Percentiles rank a stretch among this genome's conserved stretches.
These are phyloP conservation scores for Mechanitis mazaeus DNA, from an alignment of 2,888 invertebrate genomes.

Conservation along the genomic window DNA sequence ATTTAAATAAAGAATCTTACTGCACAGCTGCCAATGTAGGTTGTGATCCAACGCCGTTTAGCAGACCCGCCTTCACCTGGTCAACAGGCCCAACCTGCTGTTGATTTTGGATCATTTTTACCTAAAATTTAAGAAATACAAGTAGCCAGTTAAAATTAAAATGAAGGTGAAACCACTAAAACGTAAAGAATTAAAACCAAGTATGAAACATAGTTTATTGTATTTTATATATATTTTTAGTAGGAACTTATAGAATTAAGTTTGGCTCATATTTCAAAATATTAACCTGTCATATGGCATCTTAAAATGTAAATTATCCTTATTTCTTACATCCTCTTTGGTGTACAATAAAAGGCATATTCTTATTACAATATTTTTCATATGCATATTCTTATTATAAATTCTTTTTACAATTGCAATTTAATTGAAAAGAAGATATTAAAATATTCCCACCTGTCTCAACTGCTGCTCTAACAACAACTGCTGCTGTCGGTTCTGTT, in stretches of 20 bases:
- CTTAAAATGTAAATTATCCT: too few relatives aligned
- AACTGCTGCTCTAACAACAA: conserved; percentile 65
- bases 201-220: too few relatives aligned
- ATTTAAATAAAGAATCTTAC: conserved; percentile 43
- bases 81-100: conserved; percentile 61
- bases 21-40: conserved; percentile 53
- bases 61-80: conserved; percentile 54
- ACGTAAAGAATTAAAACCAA: too few relatives aligned
- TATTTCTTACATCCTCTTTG: too few relatives aligned
- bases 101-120: conserved; percentile 71
- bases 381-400: too few relatives aligned
- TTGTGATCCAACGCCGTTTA: conserved; percentile 65
- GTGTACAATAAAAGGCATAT: too few relatives aligned
- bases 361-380: too few relatives aligned
- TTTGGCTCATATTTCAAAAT: too few relatives aligned
- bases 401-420: background rate
- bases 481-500: conserved; percentile 71
- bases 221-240: too few relatives aligned
- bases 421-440: background rate
- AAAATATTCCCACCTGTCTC: conserved; percentile 51
- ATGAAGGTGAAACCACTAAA: background rate
- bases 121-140: conserved; percentile 38
- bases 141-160: background rate
- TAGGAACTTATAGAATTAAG: too few relatives aligned
- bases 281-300: too few relatives aligned